phyloP scores from a whole-genome alignment of 1,140 invertebrate genomes.

The Nasonia giraulti region DNA sequence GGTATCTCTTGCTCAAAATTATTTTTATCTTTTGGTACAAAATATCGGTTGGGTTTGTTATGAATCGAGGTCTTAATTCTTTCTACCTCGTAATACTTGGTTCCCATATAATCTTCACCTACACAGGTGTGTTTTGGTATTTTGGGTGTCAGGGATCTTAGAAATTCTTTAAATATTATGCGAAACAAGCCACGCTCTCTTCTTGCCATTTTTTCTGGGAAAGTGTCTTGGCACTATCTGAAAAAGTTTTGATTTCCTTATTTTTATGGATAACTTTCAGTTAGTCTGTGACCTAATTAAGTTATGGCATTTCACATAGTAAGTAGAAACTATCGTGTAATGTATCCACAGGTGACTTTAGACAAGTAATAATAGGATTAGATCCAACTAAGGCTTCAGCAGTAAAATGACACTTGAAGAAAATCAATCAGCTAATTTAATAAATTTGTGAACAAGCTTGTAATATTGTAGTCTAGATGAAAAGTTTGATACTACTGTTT shows the following conservation, averaged over 20 bases:
- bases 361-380: not conserved
- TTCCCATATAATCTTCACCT: conserved; percentile 86
- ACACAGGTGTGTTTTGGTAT: conserved; percentile 67
- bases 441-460: not conserved
- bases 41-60: conserved; percentile 80
- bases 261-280: not conserved
- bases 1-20: conserved; percentile 83
- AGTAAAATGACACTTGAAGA: not conserved
- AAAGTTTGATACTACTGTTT: too few relatives aligned
- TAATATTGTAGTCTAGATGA: too few relatives aligned
- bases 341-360: not conserved
- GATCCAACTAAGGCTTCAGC: not conserved
- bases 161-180: conserved; percentile 76
- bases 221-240: conserved; percentile 13
- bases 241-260: conserved; percentile 25
- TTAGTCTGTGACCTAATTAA: too few relatives aligned
- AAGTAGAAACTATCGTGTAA: not conserved
- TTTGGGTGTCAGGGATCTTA: conserved; percentile 77
- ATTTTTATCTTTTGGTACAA: conserved; percentile 78
- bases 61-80: conserved; percentile 76
- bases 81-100: conserved; percentile 87
- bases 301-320: too few relatives aligned
- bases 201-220: conserved; percentile 56
- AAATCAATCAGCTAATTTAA: not conserved
- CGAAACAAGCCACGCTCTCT: conserved; percentile 63